phyloP scores from a whole-genome alignment of 2,888 invertebrate species.

The Andrena trimmerana region DNA sequence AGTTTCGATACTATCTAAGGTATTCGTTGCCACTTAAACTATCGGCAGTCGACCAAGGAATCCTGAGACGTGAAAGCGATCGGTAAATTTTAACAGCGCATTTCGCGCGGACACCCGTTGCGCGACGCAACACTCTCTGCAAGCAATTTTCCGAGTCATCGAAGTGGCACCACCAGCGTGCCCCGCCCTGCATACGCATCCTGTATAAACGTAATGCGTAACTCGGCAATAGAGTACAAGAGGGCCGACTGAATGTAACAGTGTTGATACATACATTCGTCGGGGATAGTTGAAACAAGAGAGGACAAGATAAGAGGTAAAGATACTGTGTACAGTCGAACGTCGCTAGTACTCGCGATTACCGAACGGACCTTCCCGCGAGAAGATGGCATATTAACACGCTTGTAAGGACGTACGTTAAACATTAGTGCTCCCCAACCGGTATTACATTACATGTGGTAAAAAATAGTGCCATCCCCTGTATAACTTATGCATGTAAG shows the following conservation, averaged over 20 bases:
- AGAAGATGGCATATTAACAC: slow-evolving; percentile 49
- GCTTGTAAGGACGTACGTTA: slow-evolving; percentile 51
- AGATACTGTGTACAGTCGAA: not conserved
- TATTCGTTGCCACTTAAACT: not conserved
- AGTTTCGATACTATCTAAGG: no score
- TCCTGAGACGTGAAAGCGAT: not conserved
- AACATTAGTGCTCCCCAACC: slow-evolving; percentile 56
- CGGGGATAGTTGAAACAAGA: slow-evolving; percentile 2
- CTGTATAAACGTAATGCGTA: slow-evolving; percentile 11
- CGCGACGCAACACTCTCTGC: not conserved
- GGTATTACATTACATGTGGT: slow-evolving; percentile 52
- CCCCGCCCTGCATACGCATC: slow-evolving; percentile 12
- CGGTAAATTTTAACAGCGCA: not conserved
- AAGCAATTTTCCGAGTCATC: slow-evolving; percentile 2
- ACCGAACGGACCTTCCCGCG: slow-evolving; percentile 2
- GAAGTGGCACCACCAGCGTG: not conserved
- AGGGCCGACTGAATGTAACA: slow-evolving; percentile 27
- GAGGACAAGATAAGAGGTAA: slow-evolving; percentile 15
- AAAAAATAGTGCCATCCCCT: slow-evolving; percentile 66
- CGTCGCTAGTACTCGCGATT: not conserved
- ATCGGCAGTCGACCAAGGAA: not conserved
- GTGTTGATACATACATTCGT: slow-evolving; percentile 26
- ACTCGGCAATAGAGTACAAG: slow-evolving; percentile 19
- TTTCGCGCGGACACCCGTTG: not conserved
- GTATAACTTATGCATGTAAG: slow-evolving; percentile 46